Base-by-base conservation (phyloP, 2,888 invertebrate genomes). In the Megastigmus dorsalis region DNA sequence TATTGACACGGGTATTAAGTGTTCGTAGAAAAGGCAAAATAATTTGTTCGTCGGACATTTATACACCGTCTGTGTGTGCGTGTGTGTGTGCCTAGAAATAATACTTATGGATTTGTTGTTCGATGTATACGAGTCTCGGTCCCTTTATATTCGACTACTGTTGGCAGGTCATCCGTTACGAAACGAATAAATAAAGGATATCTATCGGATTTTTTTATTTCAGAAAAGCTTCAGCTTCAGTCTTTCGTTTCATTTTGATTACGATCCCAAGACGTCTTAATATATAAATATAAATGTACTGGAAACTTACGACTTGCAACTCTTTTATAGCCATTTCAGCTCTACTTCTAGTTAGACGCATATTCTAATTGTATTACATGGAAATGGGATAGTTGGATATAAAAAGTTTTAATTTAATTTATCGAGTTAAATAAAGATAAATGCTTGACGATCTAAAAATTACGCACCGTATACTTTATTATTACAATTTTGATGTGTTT, bases 1-100 rank as follows among this genome's bases (percentile, higher is more conserved):
- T 63, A 68, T 68, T 38, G 68, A 50, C 50, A 62, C 20, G 15
- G 45, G 7, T 20, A 54, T 60, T 48, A 57, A 45, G 1, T 33
- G 28, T 13, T 4, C n/a, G 13, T 33, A 9, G 18, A 9, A n/a
- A 33, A 6, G 28, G 26, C n/a, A 54, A 41, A 57, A 30, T 38
- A 57, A 48, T 36, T 59, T 6, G 13, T 65, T 38, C 28, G 6
- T n/a, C 28, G 13, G 7, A 10, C 20, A 43, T 50, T 41, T 52
- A 30, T 41, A 9, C 18, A 38, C n/a, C n/a, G n/a, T n/a, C n/a
- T n/a, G n/a, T n/a, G n/a, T n/a, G n/a, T n/a, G n/a, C n/a, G n/a
- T 45, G 1, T 2, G 20, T 30, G 50, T 10, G 18, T 28, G 18
- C 1, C 18, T 9, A 13, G 50, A 33, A 41, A 65, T 50, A 23